phyloP scores from a whole-genome alignment of 2,797 vertebrate species.

The Varecia variegata region DNA sequence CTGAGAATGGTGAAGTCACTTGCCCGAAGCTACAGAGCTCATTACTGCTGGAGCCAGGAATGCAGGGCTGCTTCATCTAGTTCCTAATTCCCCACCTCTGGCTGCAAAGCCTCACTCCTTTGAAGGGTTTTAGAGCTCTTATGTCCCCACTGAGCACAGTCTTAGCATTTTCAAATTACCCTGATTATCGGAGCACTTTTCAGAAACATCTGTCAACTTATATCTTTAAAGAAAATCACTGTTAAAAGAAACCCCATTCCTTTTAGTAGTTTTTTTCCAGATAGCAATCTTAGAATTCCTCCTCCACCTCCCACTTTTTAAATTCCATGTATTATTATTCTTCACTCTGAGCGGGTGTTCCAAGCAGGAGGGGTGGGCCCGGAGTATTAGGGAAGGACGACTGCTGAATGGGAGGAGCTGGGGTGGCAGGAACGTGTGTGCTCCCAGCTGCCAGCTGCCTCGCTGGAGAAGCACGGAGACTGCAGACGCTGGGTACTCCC shows the following conservation, averaged over 20 bases:
- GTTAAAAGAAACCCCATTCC: not conserved
- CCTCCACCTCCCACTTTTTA: not conserved
- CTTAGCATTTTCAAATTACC: not conserved
- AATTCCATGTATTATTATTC: rapidly evolving
- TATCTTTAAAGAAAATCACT: not conserved
- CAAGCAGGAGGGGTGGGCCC: too few relatives aligned
- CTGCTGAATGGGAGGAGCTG: rapidly evolving
- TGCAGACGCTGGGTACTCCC: not conserved
- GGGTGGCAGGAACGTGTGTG: not conserved
- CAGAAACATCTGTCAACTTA: not conserved
- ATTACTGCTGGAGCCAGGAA: not conserved
- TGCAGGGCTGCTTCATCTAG: not conserved
- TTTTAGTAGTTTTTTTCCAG: not conserved
- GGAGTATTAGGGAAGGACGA: not conserved
- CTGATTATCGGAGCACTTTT: not conserved
- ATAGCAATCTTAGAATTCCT: not conserved
- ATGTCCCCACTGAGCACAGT: not conserved
- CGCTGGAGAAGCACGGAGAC: not conserved
- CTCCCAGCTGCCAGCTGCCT: not conserved
- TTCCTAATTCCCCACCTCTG: not conserved
- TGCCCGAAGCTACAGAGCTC: not conserved
- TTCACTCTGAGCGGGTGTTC: too few relatives aligned
- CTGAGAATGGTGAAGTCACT: not conserved
- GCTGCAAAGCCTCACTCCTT: not conserved
- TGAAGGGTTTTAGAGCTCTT: not conserved